phyloP scores from a whole-genome alignment of 2,797 vertebrate genomes.

The Xenentodon cancila region DNA sequence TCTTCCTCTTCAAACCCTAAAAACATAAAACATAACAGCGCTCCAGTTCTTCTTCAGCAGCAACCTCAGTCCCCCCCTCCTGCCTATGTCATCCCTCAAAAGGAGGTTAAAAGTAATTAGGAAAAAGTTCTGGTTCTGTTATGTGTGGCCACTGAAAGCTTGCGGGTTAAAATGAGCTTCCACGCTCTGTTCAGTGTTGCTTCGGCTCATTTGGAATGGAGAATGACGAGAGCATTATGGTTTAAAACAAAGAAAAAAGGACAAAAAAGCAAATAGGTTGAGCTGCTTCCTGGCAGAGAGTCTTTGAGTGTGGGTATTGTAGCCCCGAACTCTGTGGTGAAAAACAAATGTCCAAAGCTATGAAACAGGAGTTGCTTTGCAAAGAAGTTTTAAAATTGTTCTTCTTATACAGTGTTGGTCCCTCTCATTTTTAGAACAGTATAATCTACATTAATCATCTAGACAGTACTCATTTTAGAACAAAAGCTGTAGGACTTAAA shows the following conservation, averaged over 20 bases:
- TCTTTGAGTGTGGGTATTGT: constrained; percentile 44
- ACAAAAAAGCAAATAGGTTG: constrained; percentile 31
- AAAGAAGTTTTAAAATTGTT: constrained; percentile 53
- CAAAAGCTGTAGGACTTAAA: too few species aligned
- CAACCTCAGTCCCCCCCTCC: constrained; percentile 27
- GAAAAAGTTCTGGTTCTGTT: constrained; percentile 57
- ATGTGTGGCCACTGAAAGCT: constrained; percentile 20
- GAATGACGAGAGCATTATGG: constrained; percentile 54
- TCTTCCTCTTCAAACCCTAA: constrained; percentile 23
- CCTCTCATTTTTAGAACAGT: constrained; percentile 27
- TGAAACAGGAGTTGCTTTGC: constrained; percentile 64
- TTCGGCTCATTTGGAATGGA: constrained; percentile 47
- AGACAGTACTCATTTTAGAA: too few species aligned
- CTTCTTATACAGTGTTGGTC: constrained; percentile 39
- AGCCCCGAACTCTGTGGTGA: constrained; percentile 48
- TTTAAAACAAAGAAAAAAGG: constrained; percentile 59
- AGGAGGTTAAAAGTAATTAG: constrained; percentile 61
- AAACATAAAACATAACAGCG: constrained; percentile 23
- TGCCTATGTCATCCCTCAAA: constrained; percentile 43
- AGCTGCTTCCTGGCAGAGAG: constrained; percentile 54
- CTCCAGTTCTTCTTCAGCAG: constrained; percentile 22
- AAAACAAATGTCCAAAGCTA: constrained; percentile 43
- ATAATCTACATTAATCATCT: constrained; percentile 3
- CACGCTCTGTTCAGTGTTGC: constrained; percentile 35
- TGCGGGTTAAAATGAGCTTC: constrained; percentile 50